Percentiles rank a stretch among this genome's conserved stretches.
phyloP scores from a whole-genome alignment of 2,113 vertebrate species.

The Fulica atra region DNA sequence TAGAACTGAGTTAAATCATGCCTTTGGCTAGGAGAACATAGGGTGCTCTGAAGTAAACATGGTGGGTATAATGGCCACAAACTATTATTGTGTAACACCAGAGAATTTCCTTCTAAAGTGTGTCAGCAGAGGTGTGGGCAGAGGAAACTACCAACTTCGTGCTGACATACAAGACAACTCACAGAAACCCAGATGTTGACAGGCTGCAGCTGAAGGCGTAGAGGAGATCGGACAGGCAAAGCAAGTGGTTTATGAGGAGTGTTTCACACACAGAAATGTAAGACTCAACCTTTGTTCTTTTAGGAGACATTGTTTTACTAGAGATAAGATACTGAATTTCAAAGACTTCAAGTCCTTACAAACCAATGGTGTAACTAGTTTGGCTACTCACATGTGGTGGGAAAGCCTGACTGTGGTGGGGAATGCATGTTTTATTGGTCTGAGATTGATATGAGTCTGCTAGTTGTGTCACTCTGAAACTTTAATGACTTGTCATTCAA shows the following conservation, averaged over 20 bases:
- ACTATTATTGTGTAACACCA: not conserved
- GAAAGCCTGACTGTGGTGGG: not conserved
- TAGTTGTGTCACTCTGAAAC: not conserved
- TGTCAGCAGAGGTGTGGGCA: not conserved
- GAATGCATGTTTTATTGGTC: not conserved
- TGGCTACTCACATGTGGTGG: not conserved
- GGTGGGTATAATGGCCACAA: not conserved
- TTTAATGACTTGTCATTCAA: not conserved
- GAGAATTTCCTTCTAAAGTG: not conserved
- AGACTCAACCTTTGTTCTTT: slow-evolving; percentile 19
- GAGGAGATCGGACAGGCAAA: not conserved
- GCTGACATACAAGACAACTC: not conserved
- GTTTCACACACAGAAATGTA: not conserved
- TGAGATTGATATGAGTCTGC: not conserved
- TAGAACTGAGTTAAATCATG: not conserved
- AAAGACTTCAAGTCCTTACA: not conserved
- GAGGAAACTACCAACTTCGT: not conserved
- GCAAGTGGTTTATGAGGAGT: not conserved
- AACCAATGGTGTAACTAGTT: not conserved
- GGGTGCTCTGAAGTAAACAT: not conserved
- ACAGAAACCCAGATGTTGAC: not conserved
- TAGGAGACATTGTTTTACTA: not conserved
- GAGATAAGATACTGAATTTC: slow-evolving; percentile 47
- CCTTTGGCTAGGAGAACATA: not conserved
- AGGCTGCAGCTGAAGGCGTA: not conserved